phyloP scores from a whole-genome alignment of 2,888 invertebrate species.

The Apocheima hispidaria region DNA sequence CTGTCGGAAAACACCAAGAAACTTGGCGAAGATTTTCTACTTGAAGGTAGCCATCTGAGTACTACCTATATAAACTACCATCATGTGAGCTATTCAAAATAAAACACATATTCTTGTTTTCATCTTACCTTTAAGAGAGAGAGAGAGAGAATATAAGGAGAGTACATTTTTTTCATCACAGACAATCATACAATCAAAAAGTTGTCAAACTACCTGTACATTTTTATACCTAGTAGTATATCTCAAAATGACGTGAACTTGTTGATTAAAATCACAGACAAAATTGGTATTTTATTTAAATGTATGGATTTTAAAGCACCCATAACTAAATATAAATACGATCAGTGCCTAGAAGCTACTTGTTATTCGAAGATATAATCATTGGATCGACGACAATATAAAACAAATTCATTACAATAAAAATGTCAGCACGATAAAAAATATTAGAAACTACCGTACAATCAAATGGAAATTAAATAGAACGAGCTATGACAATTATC shows the following conservation, averaged over 20 bases:
- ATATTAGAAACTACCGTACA: conserved; percentile 65
- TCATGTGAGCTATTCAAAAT: too few relatives aligned
- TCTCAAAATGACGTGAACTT: not conserved
- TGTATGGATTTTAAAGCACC: conserved; percentile 21
- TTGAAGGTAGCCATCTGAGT: too few relatives aligned
- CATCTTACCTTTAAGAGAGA: too few relatives aligned
- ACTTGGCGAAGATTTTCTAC: too few relatives aligned
- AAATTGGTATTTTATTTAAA: conserved; percentile 18
- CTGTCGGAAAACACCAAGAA: too few relatives aligned
- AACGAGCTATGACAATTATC: conserved; percentile 77
- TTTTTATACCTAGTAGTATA: not conserved
- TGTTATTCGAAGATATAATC: conserved; percentile 42
- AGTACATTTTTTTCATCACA: too few relatives aligned
- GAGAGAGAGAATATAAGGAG: too few relatives aligned
- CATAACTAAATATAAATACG: conserved; percentile 31
- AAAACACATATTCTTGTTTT: too few relatives aligned
- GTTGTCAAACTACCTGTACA: not conserved
- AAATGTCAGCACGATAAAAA: conserved; percentile 70
- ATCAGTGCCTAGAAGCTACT: conserved; percentile 34
- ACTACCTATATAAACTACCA: too few relatives aligned
- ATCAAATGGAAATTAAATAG: conserved; percentile 80
- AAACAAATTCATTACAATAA: conserved; percentile 82
- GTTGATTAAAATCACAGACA: conserved; percentile 17
- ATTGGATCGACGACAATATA: conserved; percentile 49
- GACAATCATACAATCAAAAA: not conserved